Conservation (phyloP, 2,888 invertebrate genomes). For the Dryobotodes eremita region DNA sequence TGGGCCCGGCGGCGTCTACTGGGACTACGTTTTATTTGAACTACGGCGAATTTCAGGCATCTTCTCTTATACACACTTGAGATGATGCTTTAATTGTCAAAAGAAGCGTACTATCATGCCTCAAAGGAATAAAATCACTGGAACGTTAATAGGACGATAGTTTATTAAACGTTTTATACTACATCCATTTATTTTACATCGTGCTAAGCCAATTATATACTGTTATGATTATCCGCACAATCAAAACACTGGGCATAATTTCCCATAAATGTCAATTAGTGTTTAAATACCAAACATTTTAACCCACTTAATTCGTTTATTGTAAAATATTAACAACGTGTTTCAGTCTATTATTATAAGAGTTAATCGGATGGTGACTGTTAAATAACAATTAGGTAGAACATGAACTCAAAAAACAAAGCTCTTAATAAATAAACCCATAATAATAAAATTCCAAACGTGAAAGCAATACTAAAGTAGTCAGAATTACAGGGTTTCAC, state of each 20-base stretch:
- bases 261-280: slow-evolving; percentile 46
- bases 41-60: slow-evolving; percentile 65
- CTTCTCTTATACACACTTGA: slow-evolving; percentile 57
- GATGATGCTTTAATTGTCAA: slow-evolving; percentile 55
- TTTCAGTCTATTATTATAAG: slow-evolving; percentile 33
- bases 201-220: slow-evolving; percentile 2
- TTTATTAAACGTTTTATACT: not conserved
- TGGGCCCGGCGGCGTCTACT: slow-evolving; percentile 64
- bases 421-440: slow-evolving; percentile 47
- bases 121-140: slow-evolving; percentile 30
- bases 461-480: slow-evolving; percentile 52
- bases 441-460: slow-evolving; percentile 59
- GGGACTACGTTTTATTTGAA: slow-evolving; percentile 74
- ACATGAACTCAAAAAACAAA: slow-evolving; percentile 42
- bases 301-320: slow-evolving; percentile 53
- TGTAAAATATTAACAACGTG: slow-evolving; percentile 48
- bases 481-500: slow-evolving; percentile 59
- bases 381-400: slow-evolving; percentile 38
- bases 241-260: slow-evolving; percentile 17
- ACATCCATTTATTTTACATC: slow-evolving; percentile 3
- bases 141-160: slow-evolving; percentile 6
- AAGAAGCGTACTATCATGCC: slow-evolving; percentile 28
- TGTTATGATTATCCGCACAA: slow-evolving; percentile 29
- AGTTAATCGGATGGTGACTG: slow-evolving; percentile 36
- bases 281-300: slow-evolving; percentile 51